Evolutionary conservation across 2,113 vertebrate species (phyloP), one percentile per base, ranked within the genome.

Genomic region (Neopipo cinnamomea): DNA sequence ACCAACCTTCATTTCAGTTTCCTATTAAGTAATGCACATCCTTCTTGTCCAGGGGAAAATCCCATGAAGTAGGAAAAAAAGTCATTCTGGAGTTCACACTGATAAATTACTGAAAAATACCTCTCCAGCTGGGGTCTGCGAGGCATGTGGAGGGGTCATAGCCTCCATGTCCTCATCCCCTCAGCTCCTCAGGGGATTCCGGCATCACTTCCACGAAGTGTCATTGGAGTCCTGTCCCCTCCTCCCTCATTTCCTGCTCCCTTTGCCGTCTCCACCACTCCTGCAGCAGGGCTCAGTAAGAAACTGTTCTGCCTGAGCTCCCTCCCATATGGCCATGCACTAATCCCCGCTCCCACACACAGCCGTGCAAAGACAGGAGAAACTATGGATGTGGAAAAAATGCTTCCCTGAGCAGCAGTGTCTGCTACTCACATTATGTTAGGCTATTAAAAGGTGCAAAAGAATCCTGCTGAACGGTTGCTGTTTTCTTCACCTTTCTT

Each of bases 171-270:
- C 79, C 93, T 87, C 85, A 56, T 46, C 42, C 53, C 37, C 62
- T 68, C 68, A 50, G 35, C 46, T 61, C 71, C 90, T 53, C 4
- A 3, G 21, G 89, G 91, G 46, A 91, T 93, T 88, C 73, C 74
- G 66, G 78, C 63, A 70, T 91, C 91, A 25, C 85, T 93, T 77
- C 88, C 66, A 83, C 85, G 65, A 70, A 82, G 78, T 62, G 55
- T 42, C 78, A 53, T 1, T 41, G 65, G 55, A 92, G 68, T 55
- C 46, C 50, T 47, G 68, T 81, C 80, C 83, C 93, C 82, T 91
- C 92, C 92, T 95, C 86, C 96, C 88, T 77, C 33, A 21, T 55
- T 92, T 89, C 76, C 86, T 77, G 59, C 76, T 95, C 59, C 37
- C 63, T 90, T 53, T n/a, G 31, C 91, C 65, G 44, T 61, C 74